These are phyloP conservation scores for Cladorhizidae sp. DNA, from an alignment of 37 sponge, comb jelly and placozoan genomes.

Conservation along the genomic window DNA sequence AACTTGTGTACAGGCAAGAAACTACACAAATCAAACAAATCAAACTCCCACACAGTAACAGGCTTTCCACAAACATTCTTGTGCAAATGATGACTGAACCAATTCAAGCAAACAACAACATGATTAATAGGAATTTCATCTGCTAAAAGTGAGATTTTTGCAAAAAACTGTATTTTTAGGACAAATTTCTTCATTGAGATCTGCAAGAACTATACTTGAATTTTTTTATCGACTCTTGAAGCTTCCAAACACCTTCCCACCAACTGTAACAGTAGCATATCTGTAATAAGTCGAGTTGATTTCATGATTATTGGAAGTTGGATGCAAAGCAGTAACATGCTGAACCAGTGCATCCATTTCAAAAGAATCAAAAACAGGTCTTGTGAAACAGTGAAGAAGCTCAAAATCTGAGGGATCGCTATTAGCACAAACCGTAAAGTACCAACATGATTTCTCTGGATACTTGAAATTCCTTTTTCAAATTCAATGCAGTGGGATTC, in stretches of 20 bases:
- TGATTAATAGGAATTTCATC: too few relatives aligned
- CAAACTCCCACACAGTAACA: background rate
- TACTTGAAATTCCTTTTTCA: background rate
- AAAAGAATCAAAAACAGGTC: slow-evolving; percentile 2
- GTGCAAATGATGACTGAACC: background rate
- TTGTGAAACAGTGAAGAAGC: background rate
- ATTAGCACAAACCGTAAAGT: background rate
- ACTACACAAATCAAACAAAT: background rate
- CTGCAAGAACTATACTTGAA: too few relatives aligned
- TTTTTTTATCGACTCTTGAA: too few relatives aligned
- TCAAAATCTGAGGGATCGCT: background rate
- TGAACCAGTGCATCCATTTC: background rate
- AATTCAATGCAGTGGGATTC: background rate
- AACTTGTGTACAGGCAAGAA: background rate
- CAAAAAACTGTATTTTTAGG: too few relatives aligned
- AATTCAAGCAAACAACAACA: too few relatives aligned
- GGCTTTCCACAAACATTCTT: background rate
- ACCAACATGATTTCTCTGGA: background rate
- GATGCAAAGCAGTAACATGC: background rate
- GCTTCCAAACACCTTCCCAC: background rate
- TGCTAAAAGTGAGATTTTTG: too few relatives aligned
- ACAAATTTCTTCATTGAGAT: too few relatives aligned
- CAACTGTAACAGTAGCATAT: background rate
- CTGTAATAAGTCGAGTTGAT: slow-evolving; percentile 1
- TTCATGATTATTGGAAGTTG: background rate